Evolutionary conservation across 1,140 invertebrate genomes (phyloP), one percentile per base, ranked within the genome.

Genomic region (Hyposmocoma kahamanoa): DNA sequence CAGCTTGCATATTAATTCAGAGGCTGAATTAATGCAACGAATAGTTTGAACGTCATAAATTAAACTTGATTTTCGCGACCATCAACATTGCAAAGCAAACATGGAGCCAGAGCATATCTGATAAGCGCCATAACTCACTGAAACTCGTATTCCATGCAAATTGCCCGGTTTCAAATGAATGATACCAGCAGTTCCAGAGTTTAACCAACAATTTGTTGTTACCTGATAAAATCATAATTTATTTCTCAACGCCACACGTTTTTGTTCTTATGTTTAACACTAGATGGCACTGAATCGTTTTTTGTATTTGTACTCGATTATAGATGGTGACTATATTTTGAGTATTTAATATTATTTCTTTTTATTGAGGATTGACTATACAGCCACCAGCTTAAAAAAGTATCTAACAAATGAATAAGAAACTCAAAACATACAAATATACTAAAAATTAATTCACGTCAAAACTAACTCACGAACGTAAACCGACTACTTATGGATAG

Each of bases 131-230:
- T 63, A 51, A 59, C 50, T 63, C 45, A 59, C 53, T 43, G 47
- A 59, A 59, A 63, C 56, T 44, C 45, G 48, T 46, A 56, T 51
- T 63, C 50, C 52, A 59, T 63, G 60, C 53, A 63, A 36, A 36
- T 36, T 36, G 13, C 6, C 32, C 32, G 8, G 32, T 17, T 36
- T 17, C 32, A 59, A 63, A 42, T 38, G 22, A 42, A 42, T 41
- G 43, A 21, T 45, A 26, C 6, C 20, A 38, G 36, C 30, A 45
- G 20, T 20, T 24, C 22, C 18, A 20, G 1, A 17, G 28, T n/a
- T 34, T 44, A n/a, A 51, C 18, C 17, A 28, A n/a, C 26, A 51
- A 51, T 44, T 42, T 49, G 39, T 42, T 17, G 38, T 18, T 15
- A 17, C n/a, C 32, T 36, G 32, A 36, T 36, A 36, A 36, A 42